Conservation (phyloP, 2,888 invertebrate genomes). For the Prosopocoilus inquinatus region DNA sequence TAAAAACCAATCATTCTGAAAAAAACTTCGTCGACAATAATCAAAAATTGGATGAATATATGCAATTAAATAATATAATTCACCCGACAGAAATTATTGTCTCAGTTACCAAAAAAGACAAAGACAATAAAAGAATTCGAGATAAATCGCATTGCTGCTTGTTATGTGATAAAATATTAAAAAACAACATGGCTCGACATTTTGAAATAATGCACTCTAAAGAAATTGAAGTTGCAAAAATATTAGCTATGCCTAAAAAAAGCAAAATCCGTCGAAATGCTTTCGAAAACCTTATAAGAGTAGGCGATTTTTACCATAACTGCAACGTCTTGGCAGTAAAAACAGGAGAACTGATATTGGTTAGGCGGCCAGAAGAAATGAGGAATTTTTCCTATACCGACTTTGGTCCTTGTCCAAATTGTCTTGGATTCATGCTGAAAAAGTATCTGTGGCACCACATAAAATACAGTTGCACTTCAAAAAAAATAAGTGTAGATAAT, state of each 20-base stretch:
- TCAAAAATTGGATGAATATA: no score
- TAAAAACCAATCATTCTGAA: no score
- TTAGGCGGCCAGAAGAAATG: not conserved
- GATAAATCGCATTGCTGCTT: conserved; percentile 4
- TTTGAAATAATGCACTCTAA: conserved; percentile 7
- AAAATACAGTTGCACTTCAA: not conserved
- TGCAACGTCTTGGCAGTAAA: not conserved
- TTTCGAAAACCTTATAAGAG: not conserved
- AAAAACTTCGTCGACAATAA: no score
- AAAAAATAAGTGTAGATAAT: not conserved
- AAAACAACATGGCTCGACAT: conserved; percentile 9
- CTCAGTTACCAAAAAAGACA: no score
- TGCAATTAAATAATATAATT: no score
- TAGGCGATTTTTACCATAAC: not conserved
- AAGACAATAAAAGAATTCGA: not conserved
- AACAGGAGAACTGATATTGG: not conserved
- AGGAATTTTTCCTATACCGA: not conserved
- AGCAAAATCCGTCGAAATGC: not conserved
- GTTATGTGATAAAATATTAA: not conserved
- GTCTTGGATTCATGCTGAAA: not conserved
- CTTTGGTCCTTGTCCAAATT: not conserved
- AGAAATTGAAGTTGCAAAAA: conserved; percentile 9
- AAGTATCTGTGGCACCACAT: not conserved
- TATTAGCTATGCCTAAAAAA: not conserved
- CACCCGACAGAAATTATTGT: no score